A percentile compares a stretch with the other conserved stretches of the same genome.
These are phyloP conservation scores for Strigamia maritima DNA, from an alignment of 2,888 invertebrate genomes.

Conservation along the genomic window DNA sequence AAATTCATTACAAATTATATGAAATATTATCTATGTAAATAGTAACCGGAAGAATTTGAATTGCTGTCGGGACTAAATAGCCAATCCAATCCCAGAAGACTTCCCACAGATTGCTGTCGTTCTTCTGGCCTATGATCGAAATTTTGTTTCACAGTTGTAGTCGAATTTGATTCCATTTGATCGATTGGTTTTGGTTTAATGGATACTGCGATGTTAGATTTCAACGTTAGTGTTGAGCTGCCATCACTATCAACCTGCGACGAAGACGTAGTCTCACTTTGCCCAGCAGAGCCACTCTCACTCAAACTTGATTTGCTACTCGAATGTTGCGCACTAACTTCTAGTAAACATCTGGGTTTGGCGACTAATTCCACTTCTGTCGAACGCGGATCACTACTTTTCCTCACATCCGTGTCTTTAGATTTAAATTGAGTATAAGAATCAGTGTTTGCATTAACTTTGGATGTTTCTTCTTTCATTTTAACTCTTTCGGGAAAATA, in stretches of 20 bases:
- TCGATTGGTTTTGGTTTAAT: not conserved
- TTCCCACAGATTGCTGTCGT: slow-evolving; percentile 45
- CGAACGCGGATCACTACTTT: slow-evolving; percentile 37
- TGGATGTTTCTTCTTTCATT: not conserved
- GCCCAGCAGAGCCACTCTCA: slow-evolving; percentile 32
- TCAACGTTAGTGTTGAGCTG: slow-evolving; percentile 38
- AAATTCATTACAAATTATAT: not conserved
- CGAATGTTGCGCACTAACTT: slow-evolving; percentile 33
- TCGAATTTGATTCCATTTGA: not conserved
- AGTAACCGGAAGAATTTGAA: slow-evolving; percentile 41
- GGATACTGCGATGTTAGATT: not conserved
- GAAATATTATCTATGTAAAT: not conserved
- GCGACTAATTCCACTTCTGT: slow-evolving; percentile 39
- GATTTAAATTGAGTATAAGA: not conserved
- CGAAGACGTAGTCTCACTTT: slow-evolving; percentile 34
- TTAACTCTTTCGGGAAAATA: slow-evolving; percentile 33
- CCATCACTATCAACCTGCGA: slow-evolving; percentile 38
- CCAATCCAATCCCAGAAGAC: slow-evolving; percentile 64
- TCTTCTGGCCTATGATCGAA: slow-evolving; percentile 1
- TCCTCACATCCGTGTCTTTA: not conserved
- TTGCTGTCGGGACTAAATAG: slow-evolving; percentile 57
- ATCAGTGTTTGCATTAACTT: not conserved
- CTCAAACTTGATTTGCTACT: slow-evolving; percentile 37
- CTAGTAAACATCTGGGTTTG: slow-evolving; percentile 27
- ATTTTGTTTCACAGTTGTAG: not conserved